Evolutionary conservation across 2,888 invertebrate genomes (phyloP).

Genomic region (Nephrotoma flavescens): DNA sequence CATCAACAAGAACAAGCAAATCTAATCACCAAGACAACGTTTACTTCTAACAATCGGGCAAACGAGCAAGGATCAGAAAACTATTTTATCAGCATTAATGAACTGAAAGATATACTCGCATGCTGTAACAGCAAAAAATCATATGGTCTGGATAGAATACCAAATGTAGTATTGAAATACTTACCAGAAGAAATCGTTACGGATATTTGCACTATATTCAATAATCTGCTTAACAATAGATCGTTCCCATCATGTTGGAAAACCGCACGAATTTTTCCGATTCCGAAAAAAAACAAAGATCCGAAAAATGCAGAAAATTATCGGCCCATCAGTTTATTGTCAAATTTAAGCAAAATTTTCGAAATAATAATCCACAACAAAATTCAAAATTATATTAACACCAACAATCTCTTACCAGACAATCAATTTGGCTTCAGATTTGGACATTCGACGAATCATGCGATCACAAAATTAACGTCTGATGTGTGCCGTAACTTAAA

Average conservation of each 20-base stretch:
- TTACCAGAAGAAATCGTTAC: neutral
- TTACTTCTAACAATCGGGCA: too few species aligned
- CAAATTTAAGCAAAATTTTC: neutral
- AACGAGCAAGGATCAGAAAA: neutral
- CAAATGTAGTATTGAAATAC: neutral
- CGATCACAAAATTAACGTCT: too few species aligned
- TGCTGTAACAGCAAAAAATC: neutral
- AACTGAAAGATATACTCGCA: neutral
- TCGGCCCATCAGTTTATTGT: too few species aligned
- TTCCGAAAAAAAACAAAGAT: too few species aligned
- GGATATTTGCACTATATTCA: neutral
- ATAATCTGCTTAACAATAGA: too few species aligned
- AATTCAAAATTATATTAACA: neutral
- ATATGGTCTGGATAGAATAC: neutral
- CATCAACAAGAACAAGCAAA: too few species aligned
- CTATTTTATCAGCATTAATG: neutral
- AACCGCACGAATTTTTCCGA: too few species aligned
- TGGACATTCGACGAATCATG: neutral
- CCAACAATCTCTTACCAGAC: neutral
- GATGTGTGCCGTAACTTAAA: too few species aligned
- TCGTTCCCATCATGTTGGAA: too few species aligned
- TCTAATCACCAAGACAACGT: too few species aligned
- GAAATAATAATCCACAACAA: neutral
- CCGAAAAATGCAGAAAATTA: too few species aligned
- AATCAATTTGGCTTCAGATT: too few species aligned